Percentiles rank a stretch among this genome's conserved stretches.
These are phyloP conservation scores for Nannoperca obscura DNA, from an alignment of 2,797 vertebrate genomes.

Conservation along the genomic window DNA sequence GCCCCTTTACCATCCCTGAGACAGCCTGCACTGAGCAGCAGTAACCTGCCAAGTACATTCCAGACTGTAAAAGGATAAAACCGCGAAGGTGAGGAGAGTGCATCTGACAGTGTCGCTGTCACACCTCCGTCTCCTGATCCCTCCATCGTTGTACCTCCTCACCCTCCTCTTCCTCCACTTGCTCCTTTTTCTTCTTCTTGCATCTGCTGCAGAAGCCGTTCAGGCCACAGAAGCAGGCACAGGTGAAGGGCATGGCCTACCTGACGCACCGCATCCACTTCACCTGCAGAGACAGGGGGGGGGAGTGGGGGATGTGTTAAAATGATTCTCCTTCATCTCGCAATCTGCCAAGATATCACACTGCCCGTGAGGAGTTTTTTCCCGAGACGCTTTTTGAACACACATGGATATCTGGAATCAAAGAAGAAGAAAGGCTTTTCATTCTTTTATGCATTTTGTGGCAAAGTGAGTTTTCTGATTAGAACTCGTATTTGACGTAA, in stretches of 20 bases:
- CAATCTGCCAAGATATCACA: constrained; percentile 19
- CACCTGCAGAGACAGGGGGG: constrained; percentile 66
- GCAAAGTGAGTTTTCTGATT: no score
- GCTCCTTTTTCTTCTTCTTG: constrained; percentile 83
- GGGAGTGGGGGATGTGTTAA: constrained; percentile 34
- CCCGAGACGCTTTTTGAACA: constrained; percentile 17
- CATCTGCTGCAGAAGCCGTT: constrained; percentile 90
- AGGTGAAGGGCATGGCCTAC: constrained; percentile 94
- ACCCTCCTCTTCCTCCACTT: constrained; percentile 62
- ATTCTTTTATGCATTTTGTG: neutral
- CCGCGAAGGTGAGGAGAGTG: constrained; percentile 18
- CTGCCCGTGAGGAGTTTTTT: neutral
- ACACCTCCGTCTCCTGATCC: constrained; percentile 77
- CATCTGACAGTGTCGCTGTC: constrained; percentile 47
- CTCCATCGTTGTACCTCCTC: constrained; percentile 57
- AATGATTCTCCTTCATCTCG: constrained; percentile 18
- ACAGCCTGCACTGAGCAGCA: constrained; percentile 32
- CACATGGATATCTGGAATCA: constrained; percentile 24
- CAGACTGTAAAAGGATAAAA: constrained; percentile 49
- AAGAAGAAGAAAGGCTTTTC: constrained; percentile 25
- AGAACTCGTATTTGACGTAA: constrained; percentile 2
- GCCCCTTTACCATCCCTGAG: constrained; percentile 13
- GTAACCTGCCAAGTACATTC: constrained; percentile 6
- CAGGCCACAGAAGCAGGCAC: constrained; percentile 95
- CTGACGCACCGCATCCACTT: constrained; percentile 52